Percentiles rank a stretch among this genome's conserved stretches.
These are phyloP conservation scores for Neodontobutis hainanensis DNA, from an alignment of 2,113 vertebrate species.

Conservation along the genomic window DNA sequence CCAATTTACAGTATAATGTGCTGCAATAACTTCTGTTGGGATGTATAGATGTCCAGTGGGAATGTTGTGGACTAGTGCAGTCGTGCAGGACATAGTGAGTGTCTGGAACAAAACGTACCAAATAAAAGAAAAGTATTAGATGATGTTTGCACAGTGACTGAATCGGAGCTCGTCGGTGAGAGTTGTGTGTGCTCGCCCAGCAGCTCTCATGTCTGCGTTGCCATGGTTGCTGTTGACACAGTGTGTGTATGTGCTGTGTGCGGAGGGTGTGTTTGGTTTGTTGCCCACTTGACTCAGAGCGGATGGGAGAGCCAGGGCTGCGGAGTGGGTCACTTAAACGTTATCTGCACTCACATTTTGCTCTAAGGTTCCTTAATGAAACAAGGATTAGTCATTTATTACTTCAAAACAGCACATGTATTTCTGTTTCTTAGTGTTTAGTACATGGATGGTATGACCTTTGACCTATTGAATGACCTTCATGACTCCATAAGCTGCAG, in stretches of 20 bases:
- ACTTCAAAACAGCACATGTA: neutral
- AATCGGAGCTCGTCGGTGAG: conserved; percentile 18
- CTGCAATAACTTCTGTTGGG: too few relatives aligned
- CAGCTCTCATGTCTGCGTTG: conserved; percentile 42
- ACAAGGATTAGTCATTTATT: neutral
- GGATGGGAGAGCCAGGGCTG: neutral
- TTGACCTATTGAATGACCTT: conserved; percentile 33
- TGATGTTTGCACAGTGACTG: conserved; percentile 44
- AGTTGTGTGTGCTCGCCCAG: conserved; percentile 9
- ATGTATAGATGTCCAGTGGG: too few relatives aligned
- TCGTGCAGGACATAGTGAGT: neutral
- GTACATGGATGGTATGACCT: conserved; percentile 19
- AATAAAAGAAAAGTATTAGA: conserved; percentile 55
- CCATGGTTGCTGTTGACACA: conserved; percentile 71
- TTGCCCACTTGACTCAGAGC: conserved; percentile 12
- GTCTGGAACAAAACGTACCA: conserved; percentile 32
- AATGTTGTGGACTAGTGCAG: too few relatives aligned
- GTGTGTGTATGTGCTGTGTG: conserved; percentile 23
- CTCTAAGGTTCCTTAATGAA: neutral
- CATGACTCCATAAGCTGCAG: conserved; percentile 19
- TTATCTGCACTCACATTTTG: neutral
- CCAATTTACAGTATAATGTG: conserved; percentile 11
- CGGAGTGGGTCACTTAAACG: neutral
- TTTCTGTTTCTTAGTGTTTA: conserved; percentile 1
- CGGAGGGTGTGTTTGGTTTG: conserved; percentile 50